Evolutionary conservation across 2,888 invertebrate species (phyloP), one percentile per base, ranked within the genome.

Genomic region (Apotomis betuletana): DNA sequence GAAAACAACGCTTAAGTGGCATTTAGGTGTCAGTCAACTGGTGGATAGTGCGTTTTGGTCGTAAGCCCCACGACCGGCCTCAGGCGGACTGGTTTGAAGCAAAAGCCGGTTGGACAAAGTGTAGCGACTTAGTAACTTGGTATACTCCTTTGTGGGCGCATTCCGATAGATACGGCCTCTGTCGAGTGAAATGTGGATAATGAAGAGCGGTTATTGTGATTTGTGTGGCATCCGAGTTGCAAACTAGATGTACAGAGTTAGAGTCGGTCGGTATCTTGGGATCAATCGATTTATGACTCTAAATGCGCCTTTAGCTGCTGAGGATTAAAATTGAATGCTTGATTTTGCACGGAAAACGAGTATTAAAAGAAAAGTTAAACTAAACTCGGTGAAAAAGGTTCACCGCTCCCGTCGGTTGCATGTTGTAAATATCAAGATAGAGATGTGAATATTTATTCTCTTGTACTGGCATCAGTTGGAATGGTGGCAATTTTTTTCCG

Each of bases 11-110:
- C 85, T 78, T 91, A 89, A 91, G 88, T 91, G 90, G 91, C 87
- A 91, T 90, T 90, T 88, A 90, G 83, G 91, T 91, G 92, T 92
- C 92, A 92, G 90, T 92, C 91, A 91, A 92, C 91, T 87, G 90
- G 90, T 78, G 76, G 79, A 87, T 93, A 85, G 67, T 89, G 69
- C 84, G 82, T 91, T 92, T 85, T 80, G 81, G 75, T 69, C 79
- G 70, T 76, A 81, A 76, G 64, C 13, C 69, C 70, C 52, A 79
- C 74, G 77, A 78, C 79, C 79, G 80, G 82, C 81, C 78, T 81
- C 76, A 81, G 78, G 77, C 79, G 80, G 84, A 85, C 85, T 83
- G 85, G 85, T 85, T 85, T 89, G 79, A 79, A 79, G 78, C 80
- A 78, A 80, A 44, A 91, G 92, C 92, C 92, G 92, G 92, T 92